Evolutionary conservation across 64 coral and sea anemone genomes (phyloP).

Genomic region (Dendrophyllia cribrosa): DNA sequence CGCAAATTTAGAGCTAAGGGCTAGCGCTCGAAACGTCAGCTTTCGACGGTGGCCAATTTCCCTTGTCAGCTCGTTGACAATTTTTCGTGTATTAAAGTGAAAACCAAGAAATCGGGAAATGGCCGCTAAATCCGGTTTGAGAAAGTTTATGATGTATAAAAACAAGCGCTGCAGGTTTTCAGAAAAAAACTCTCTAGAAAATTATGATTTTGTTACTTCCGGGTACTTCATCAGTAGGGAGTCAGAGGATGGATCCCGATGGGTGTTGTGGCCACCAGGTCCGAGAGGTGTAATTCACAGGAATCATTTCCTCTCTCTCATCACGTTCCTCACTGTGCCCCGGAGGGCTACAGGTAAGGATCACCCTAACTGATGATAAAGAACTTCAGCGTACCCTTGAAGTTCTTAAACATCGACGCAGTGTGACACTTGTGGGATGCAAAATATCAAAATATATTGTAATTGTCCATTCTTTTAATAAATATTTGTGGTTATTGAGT

Average conservation of each 20-base stretch:
- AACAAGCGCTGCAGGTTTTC: no score
- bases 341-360: conserved; percentile 88
- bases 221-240: conserved; percentile 55
- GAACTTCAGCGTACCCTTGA: rapidly evolving
- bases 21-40: no score
- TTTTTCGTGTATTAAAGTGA: no score
- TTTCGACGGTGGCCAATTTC: no score
- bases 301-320: conserved; percentile 82
- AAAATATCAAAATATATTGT: background rate
- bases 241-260: conserved; percentile 53
- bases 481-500: background rate
- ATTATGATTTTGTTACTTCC: no score
- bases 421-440: background rate
- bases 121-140: no score
- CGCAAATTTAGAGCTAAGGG: no score
- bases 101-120: no score
- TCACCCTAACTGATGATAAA: conserved; percentile 87
- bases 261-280: conserved; percentile 64
- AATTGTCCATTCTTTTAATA: background rate
- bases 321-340: conserved; percentile 92
- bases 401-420: background rate
- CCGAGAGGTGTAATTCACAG: conserved; percentile 86
- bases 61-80: no score
- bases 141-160: no score
- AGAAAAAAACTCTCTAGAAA: no score